Conservation (phyloP, 1,140 invertebrate genomes). For the Druon quercuslanigerum region DNA sequence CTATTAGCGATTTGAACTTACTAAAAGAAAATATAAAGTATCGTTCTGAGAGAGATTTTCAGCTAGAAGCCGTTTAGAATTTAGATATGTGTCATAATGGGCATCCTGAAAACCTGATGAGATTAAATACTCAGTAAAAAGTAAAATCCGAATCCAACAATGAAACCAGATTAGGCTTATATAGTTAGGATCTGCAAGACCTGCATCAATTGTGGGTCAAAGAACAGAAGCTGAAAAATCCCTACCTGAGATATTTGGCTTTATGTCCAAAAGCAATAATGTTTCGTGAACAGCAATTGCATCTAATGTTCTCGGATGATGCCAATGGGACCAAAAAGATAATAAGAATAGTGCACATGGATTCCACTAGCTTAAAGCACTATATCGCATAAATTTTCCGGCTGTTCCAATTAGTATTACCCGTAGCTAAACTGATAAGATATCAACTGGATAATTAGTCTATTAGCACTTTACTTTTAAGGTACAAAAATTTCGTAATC, state of each 20-base stretch:
- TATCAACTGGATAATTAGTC: neutral
- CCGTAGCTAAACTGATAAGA: neutral
- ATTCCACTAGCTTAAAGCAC: neutral
- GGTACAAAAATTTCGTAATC: conserved; percentile 4
- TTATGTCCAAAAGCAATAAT: neutral
- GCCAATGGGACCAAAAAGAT: neutral
- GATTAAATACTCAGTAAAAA: neutral
- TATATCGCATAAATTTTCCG: too few relatives aligned
- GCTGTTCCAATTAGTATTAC: neutral
- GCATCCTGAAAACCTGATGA: neutral
- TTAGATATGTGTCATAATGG: neutral
- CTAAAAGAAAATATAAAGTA: neutral
- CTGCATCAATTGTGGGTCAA: neutral
- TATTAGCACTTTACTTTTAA: neutral
- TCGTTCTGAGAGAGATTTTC: neutral
- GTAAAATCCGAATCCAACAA: neutral
- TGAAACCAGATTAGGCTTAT: neutral
- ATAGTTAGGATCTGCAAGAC: neutral
- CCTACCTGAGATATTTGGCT: neutral
- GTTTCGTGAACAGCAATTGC: neutral
- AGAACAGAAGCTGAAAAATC: neutral
- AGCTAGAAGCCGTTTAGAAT: neutral
- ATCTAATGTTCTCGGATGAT: neutral
- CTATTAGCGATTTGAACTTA: neutral
- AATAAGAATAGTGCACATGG: neutral